Conservation (phyloP, 2,113 vertebrate species). For the Cyprinodon variegatus region DNA sequence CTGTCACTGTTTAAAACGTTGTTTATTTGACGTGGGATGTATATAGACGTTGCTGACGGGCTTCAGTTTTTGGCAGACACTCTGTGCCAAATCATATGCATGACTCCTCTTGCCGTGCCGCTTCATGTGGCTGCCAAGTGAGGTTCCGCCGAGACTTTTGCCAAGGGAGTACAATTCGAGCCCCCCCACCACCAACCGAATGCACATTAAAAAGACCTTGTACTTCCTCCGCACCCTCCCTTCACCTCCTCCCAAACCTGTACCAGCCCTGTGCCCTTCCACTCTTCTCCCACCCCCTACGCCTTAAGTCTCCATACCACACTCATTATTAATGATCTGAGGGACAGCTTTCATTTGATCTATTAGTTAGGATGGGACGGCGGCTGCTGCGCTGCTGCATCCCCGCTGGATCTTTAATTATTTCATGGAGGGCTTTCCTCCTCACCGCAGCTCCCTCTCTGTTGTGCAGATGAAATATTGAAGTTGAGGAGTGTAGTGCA, state of each 20-base stretch:
- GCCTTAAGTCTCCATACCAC: conserved; percentile 63
- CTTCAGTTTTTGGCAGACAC: conserved; percentile 63
- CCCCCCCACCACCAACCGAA: not conserved
- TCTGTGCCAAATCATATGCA: conserved; percentile 74
- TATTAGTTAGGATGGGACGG: conserved; percentile 77
- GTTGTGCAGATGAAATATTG: conserved; percentile 81
- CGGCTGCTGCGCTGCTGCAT: conserved; percentile 74
- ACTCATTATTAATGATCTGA: conserved; percentile 83
- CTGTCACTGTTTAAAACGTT: conserved; percentile 39
- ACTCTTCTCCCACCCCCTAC: conserved; percentile 46
- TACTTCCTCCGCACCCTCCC: conserved; percentile 43
- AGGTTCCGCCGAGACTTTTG: conserved; percentile 61
- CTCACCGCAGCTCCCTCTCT: conserved; percentile 69
- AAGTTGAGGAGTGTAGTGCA: conserved; percentile 75
- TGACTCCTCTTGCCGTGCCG: conserved; percentile 70
- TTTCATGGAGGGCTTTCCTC: conserved; percentile 77
- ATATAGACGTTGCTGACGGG: conserved; percentile 60
- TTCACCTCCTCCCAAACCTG: conserved; percentile 52
- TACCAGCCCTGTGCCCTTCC: conserved; percentile 64
- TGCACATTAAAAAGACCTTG: conserved; percentile 45
- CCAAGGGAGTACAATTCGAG: conserved; percentile 58
- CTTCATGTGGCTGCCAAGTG: conserved; percentile 75
- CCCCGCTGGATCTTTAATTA: conserved; percentile 81
- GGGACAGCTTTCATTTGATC: conserved; percentile 83
- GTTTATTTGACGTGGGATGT: conserved; percentile 59